Conservation (phyloP, 2,113 vertebrate genomes). For the Serinus canaria region DNA sequence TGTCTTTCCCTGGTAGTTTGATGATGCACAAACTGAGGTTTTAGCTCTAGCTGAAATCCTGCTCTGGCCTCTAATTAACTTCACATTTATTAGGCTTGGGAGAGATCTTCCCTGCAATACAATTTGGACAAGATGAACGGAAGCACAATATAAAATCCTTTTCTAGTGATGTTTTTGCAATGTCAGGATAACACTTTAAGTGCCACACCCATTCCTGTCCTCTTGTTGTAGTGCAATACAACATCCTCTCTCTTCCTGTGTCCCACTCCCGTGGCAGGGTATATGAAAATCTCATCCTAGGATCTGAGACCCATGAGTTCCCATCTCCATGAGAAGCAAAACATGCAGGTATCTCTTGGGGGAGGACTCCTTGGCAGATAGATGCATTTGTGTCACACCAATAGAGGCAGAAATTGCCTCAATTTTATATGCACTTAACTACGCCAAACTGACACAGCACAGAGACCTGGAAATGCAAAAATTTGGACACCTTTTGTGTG, state of each 20-base stretch:
- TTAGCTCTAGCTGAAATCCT: not conserved
- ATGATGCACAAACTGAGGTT: not conserved
- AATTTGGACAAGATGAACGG: not conserved
- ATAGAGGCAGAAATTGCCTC: not conserved
- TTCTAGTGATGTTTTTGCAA: not conserved
- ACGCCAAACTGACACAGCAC: rapidly evolving
- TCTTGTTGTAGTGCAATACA: too few relatives aligned
- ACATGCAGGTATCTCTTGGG: not conserved
- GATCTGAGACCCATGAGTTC: not conserved
- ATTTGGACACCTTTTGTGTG: not conserved
- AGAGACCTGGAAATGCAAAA: not conserved
- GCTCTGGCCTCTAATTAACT: not conserved
- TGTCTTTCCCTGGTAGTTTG: not conserved
- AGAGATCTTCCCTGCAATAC: not conserved
- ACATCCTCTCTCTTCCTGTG: not conserved
- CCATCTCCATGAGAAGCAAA: not conserved
- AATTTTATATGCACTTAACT: not conserved
- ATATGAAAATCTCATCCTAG: not conserved
- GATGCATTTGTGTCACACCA: not conserved
- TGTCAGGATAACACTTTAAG: not conserved
- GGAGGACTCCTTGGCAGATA: not conserved
- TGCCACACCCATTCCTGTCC: not conserved
- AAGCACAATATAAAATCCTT: not conserved
- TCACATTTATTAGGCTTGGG: not conserved
- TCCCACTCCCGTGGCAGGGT: not conserved